A percentile compares a stretch with the other conserved stretches of the same genome.
Evolutionary conservation across 2,888 invertebrate genomes (phyloP).

Genomic region (Anoncus sp.): DNA sequence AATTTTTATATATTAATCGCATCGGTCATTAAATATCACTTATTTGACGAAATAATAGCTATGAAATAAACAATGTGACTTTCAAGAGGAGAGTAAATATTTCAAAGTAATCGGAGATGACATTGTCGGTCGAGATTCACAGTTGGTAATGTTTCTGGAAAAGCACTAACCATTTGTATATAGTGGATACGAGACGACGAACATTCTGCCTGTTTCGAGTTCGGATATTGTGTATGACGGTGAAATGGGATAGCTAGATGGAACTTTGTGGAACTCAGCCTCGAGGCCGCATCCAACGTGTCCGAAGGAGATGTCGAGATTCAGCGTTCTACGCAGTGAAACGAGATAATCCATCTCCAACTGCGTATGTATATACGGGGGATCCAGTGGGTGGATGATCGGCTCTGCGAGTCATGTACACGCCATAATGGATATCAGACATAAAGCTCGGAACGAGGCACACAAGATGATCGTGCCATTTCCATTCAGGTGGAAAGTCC

Average conservation of each 20-base stretch:
- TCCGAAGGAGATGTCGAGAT: constrained; percentile 45
- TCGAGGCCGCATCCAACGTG: constrained; percentile 24
- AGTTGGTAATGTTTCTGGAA: not conserved
- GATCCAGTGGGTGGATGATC: constrained; percentile 39
- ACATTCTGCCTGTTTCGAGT: not conserved
- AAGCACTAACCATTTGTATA: not conserved
- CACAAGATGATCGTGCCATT: constrained; percentile 52
- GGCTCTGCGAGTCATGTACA: constrained; percentile 41
- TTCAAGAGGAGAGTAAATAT: not conserved
- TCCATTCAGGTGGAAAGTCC: constrained; percentile 53
- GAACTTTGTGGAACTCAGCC: constrained; percentile 35
- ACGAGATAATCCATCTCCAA: constrained; percentile 51
- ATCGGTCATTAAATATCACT: not conserved
- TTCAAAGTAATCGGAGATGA: not conserved
- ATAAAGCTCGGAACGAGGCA: constrained; percentile 33
- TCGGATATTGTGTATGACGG: not conserved
- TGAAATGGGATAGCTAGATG: constrained; percentile 17
- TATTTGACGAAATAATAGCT: not conserved
- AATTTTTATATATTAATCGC: not conserved
- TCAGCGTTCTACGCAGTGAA: constrained; percentile 39
- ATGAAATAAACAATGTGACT: not conserved
- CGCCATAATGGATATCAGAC: constrained; percentile 51
- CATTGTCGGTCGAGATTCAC: not conserved
- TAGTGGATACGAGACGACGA: not conserved
- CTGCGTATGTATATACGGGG: constrained; percentile 14